A percentile compares a stretch with the other conserved stretches of the same genome.
These are phyloP conservation scores for Plutella xylostella DNA, from an alignment of 2,888 invertebrate species.

Conservation along the genomic window DNA sequence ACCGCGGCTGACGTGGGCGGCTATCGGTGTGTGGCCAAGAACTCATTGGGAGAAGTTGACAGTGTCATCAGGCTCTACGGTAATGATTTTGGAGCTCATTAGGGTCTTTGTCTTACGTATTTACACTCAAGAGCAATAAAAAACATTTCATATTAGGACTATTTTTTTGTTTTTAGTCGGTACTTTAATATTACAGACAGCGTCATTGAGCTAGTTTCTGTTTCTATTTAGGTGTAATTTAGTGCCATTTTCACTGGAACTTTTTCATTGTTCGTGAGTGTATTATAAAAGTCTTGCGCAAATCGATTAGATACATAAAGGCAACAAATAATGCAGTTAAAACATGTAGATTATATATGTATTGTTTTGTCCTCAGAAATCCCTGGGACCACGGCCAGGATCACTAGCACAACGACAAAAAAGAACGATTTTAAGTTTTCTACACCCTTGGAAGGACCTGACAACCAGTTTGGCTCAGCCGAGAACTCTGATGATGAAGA, in stretches of 20 bases:
- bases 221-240: too few relatives aligned
- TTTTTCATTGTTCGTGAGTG: too few relatives aligned
- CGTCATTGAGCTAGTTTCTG: too few relatives aligned
- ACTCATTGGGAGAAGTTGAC: constrained; percentile 88
- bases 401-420: constrained; percentile 57
- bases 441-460: constrained; percentile 63
- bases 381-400: constrained; percentile 75
- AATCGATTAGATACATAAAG: too few relatives aligned
- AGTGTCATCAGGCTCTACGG: constrained; percentile 89
- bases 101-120: too few relatives aligned
- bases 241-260: too few relatives aligned
- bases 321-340: too few relatives aligned
- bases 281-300: too few relatives aligned
- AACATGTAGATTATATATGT: too few relatives aligned
- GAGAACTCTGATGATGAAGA: constrained; percentile 78
- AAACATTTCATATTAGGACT: background rate
- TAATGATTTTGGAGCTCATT: constrained; percentile 31
- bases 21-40: constrained; percentile 88
- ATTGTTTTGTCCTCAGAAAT: constrained; percentile 69
- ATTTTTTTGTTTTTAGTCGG: too few relatives aligned
- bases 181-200: too few relatives aligned
- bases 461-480: constrained; percentile 78
- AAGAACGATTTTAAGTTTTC: constrained; percentile 70
- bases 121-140: background rate
- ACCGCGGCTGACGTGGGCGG: constrained; percentile 82